Evolutionary conservation across 2,888 invertebrate species (phyloP), one percentile per base, ranked within the genome.

Genomic region (Cinara cedri): DNA sequence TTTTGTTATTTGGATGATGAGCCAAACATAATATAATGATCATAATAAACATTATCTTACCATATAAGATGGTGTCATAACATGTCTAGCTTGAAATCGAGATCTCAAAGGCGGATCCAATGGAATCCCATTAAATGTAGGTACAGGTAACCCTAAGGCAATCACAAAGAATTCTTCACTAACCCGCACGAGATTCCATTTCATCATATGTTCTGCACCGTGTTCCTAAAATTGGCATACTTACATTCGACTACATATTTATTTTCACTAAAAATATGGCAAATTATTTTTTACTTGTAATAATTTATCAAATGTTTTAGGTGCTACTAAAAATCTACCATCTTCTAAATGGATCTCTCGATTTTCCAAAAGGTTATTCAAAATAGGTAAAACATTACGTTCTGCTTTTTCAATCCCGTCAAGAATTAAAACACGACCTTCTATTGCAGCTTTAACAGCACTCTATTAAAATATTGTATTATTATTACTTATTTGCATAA

Each of bases 391-490:
- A 60, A 98, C 98, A 88, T 98, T 98, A 70, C 98, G 89, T 86
- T 98, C 98, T 0, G 97, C 97, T 85, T 98, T 97, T 87, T 98
- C 98, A 80, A 98, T 95, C 1, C 98, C 98, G 86, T 98, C 98
- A 80, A 98, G 88, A 3, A 98, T 89, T 19, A 98, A 88, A 14
- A 97, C 90, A 66, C 97, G 89, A 0, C 98, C 98, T 86, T 95
- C 89, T 1, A 90, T 88, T 0, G 98, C 98, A 24, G 98, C 98
- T 82, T 93, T 89, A 0, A 98, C 97, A 16, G 98, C 98, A 86
- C 95, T 93, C 93, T 96, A 85, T 82, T 82, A 83, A 80, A 80
- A 74, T 34, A 62, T 24, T 62, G n/a, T n/a, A n/a, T 51, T 1
- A 21, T 57, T n/a, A n/a, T 24, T 55, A 34, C n/a, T 24, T 55